Base-by-base conservation (phyloP, 2,797 vertebrate species). In the Columba guinea region DNA sequence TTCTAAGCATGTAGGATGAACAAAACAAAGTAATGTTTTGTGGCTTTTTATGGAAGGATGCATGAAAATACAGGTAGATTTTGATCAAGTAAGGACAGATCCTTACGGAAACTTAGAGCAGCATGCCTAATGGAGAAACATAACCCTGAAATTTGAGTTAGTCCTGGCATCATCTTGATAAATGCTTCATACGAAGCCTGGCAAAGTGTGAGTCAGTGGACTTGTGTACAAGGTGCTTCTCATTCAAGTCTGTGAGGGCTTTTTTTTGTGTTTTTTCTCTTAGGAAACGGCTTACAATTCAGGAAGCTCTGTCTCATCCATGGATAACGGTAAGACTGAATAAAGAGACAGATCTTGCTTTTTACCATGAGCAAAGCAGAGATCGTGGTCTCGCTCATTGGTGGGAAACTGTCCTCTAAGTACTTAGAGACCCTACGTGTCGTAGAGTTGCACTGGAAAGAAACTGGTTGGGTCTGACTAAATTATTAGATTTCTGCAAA, bases 201-300 rank as follows among this genome's bases (percentile, higher is more conserved):
- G 30, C 39, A 79, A 48, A 74, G 14, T 11, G 46, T 30, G 34
- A 37, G 28, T 75, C 62, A 80, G 7, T 26, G 41, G 44, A 13
- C 7, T 70, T 41, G 19, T 32, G 32, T 86, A 12, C 27, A 34
- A 56, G 35, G 4, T 52, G 32, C 86, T 87, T 80, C 62, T 68
- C 64, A 65, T 26, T 85, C 17, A 49, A 17, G 13, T 48, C 24
- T 65, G 48, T 17, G 15, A 28, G 27, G 3, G 44, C 44, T 46
- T 49, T 0, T 0, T 22, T 41, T 55, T 69, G 5, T 89, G 73
- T 24, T 81, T 51, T 65, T 48, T 96, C 98, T 96, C 98, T 87
- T 79, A 99, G 99, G 97, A 99, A 99, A 95, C 98, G 99, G 20
- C 98, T 99, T 86, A 99, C 98, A 3, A 99, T 99, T 94, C 98